Conservation (phyloP, 2,113 vertebrate genomes). For the Nerophis lumbriciformis region DNA sequence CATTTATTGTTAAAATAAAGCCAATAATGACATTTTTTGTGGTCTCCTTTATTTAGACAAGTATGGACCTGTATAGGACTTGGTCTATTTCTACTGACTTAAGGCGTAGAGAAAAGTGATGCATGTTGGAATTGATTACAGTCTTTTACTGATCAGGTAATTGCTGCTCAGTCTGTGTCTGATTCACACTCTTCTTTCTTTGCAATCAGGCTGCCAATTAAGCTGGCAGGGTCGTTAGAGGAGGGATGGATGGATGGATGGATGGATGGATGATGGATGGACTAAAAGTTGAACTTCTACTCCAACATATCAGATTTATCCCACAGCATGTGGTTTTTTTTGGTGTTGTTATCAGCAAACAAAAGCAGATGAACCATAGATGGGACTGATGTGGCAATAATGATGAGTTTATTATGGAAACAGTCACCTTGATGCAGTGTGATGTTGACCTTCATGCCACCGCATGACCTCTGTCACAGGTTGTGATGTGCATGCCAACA, state of each 20-base stretch:
- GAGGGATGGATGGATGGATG: constrained; percentile 10
- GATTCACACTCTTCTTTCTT: constrained; percentile 35
- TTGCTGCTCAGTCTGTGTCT: constrained; percentile 46
- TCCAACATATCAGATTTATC: constrained; percentile 46
- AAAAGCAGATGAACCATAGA: constrained; percentile 35
- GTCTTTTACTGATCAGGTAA: constrained; percentile 40
- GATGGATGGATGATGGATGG: constrained; percentile 12
- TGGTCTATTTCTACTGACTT: not conserved
- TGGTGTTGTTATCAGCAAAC: constrained; percentile 45
- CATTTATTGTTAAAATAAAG: too few species aligned
- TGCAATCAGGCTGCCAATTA: constrained; percentile 36
- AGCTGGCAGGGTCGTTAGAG: constrained; percentile 28
- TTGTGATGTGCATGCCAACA: not conserved
- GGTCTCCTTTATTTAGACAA: too few species aligned
- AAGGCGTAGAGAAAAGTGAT: not conserved
- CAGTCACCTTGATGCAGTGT: constrained; percentile 19
- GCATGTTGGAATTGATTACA: constrained; percentile 22
- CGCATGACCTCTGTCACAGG: constrained; percentile 6
- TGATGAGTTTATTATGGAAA: constrained; percentile 43
- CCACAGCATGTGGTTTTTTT: constrained; percentile 32
- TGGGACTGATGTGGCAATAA: constrained; percentile 46
- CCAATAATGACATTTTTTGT: too few species aligned
- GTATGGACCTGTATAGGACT: too few species aligned
- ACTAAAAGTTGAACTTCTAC: constrained; percentile 8
- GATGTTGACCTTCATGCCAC: constrained; percentile 19